Conservation (phyloP, 2,797 vertebrate genomes). For the Pseudopleuronectes americanus region DNA sequence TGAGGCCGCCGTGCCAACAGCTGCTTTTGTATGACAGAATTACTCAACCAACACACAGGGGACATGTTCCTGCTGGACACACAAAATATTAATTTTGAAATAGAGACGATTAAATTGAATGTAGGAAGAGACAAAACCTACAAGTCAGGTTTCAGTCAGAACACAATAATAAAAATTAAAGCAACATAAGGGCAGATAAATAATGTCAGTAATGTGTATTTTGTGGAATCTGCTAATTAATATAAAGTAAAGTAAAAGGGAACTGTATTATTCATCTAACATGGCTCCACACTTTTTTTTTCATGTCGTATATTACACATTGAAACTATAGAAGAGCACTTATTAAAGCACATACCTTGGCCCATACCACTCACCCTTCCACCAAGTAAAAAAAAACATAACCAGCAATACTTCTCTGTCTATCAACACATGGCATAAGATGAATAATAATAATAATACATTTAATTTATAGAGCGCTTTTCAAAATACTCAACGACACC, state of each 20-base stretch:
- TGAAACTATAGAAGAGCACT: too few relatives aligned
- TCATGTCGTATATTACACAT: too few relatives aligned
- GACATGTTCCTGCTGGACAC: neutral
- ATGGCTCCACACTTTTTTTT: too few relatives aligned
- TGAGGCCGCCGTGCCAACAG: slow-evolving; percentile 19
- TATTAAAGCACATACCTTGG: too few relatives aligned
- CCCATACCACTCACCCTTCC: too few relatives aligned
- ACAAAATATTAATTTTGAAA: neutral
- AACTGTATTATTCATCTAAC: neutral
- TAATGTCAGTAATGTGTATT: too few relatives aligned
- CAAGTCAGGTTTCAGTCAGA: neutral
- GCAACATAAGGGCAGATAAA: neutral
- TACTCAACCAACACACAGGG: slow-evolving; percentile 24
- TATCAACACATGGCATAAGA: too few relatives aligned
- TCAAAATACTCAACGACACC: too few relatives aligned
- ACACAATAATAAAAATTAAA: neutral
- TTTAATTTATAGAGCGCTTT: too few relatives aligned
- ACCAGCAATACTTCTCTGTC: too few relatives aligned
- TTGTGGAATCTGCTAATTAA: neutral
- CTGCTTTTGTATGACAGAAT: slow-evolving; percentile 21
- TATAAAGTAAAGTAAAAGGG: neutral
- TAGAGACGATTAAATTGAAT: neutral
- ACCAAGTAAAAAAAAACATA: too few relatives aligned
- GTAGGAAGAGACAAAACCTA: neutral
- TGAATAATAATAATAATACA: too few relatives aligned